Evolutionary conservation across 1,140 invertebrate species (phyloP), one percentile per base, ranked within the genome.

Genomic region (Cryptotermes secundus): DNA sequence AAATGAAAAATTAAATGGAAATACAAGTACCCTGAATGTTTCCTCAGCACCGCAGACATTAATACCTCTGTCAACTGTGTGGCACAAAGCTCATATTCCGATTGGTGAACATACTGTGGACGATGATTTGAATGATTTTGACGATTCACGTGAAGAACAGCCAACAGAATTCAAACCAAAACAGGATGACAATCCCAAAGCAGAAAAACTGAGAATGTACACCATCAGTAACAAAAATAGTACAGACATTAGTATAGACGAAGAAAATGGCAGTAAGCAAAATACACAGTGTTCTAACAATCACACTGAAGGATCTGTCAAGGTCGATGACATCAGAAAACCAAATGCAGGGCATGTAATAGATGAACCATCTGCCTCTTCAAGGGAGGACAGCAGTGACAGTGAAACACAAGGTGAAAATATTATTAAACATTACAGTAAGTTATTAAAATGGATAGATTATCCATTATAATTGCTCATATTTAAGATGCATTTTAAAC

Each of bases 371-470:
- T 16, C 59, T 22, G 24, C 24, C 42, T 45, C 12, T 72, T 45
- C 49, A 83, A 81, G 80, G n/a, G 79, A 85, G 36, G 36, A 31
- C 34, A 79, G 10, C 4, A 31, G 16, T 34, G 81, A 86, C 79
- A 84, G 87, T n/a, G 86, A 88, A 82, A 86, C 86, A 85, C 82
- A 84, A 19, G 85, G 84, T 84, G 87, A 81, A 80, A 88, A 86
- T 87, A 85, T 89, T 65, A 88, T 88, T 12, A 86, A 87, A 10
- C 88, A 89, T 86, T 89, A 90, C 36, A 88, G 84, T 84, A 89
- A 87, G 87, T 85, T 89, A 72, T 86, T 89, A 59, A 86, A 87
- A 19, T 89, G 88, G 88, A 87, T 90, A 34, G 85, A 88, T 85
- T 89, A 89, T 42, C 86, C 86, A 72, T 72, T 65, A 16, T 72